These are phyloP conservation scores for Drosophila pectinifera DNA, from an alignment of 1,140 invertebrate genomes.

Conservation along the genomic window DNA sequence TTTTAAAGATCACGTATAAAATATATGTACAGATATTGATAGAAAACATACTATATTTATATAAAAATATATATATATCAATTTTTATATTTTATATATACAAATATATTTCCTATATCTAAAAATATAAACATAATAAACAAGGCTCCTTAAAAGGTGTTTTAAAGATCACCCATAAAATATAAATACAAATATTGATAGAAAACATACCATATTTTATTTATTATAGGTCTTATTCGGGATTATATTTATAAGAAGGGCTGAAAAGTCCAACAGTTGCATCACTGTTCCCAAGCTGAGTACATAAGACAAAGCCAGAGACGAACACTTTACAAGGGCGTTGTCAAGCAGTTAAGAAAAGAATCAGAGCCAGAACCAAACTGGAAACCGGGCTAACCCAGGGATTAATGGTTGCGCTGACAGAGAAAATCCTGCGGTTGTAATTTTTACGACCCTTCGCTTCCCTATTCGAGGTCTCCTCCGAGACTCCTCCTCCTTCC, in stretches of 20 bases:
- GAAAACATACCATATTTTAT: background rate
- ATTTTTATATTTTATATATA: too few species aligned
- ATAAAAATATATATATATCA: too few species aligned
- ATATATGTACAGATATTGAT: too few species aligned
- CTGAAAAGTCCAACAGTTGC: conserved; percentile 3
- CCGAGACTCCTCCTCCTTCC: conserved; percentile 17
- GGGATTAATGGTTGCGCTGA: conserved; percentile 76
- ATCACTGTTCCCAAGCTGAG: conserved; percentile 28
- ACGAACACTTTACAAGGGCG: conserved; percentile 64
- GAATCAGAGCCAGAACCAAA: conserved; percentile 25
- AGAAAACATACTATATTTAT: too few species aligned
- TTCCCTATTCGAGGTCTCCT: conserved; percentile 7
- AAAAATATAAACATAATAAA: too few species aligned
- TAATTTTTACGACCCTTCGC: conserved; percentile 72
- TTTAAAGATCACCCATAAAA: background rate
- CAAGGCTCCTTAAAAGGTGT: too few species aligned
- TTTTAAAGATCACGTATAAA: too few species aligned
- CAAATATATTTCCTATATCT: too few species aligned
- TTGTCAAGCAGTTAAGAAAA: conserved; percentile 64
- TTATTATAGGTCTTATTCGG: background rate
- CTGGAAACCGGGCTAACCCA: conserved; percentile 18
- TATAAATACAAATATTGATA: background rate
- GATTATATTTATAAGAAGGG: background rate
- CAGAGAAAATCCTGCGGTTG: conserved; percentile 81
- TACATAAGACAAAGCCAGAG: conserved; percentile 16